phyloP scores from a whole-genome alignment of 2,113 vertebrate genomes.

The Cyanoramphus novaezelandiae region DNA sequence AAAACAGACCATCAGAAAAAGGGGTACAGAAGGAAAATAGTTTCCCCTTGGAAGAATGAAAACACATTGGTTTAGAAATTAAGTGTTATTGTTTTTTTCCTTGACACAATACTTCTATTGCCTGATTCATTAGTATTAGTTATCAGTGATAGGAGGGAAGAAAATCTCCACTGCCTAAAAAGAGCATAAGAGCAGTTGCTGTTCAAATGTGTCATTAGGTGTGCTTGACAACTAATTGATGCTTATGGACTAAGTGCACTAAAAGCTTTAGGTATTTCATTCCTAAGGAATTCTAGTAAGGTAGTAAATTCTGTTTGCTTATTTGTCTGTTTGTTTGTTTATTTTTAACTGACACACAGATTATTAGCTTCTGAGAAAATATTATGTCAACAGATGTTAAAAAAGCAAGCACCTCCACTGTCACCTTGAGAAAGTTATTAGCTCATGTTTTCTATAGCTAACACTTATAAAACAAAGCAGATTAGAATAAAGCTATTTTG shows the following conservation, averaged over 20 bases:
- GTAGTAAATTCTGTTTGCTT: not conserved
- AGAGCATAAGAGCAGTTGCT: accelerated
- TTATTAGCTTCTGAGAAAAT: not conserved
- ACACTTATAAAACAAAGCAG: not conserved
- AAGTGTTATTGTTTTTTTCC: not conserved
- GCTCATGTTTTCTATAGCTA: not conserved
- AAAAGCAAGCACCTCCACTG: not conserved
- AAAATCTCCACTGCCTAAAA: not conserved
- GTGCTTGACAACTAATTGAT: not conserved
- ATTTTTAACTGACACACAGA: not conserved
- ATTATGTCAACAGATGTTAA: not conserved
- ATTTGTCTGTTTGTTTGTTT: not conserved
- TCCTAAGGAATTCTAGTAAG: not conserved
- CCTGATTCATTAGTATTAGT: not conserved
- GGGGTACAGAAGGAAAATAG: not conserved
- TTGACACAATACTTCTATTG: not conserved
- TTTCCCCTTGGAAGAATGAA: not conserved
- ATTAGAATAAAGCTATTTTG: not conserved
- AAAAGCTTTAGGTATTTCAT: not conserved
- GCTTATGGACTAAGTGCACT: not conserved
- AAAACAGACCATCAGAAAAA: not conserved
- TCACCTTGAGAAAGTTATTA: not conserved
- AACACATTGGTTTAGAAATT: not conserved
- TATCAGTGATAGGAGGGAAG: not conserved
- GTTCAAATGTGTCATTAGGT: not conserved